Evolutionary conservation across 2,797 vertebrate genomes (phyloP), one percentile per base, ranked within the genome.

Genomic region (Trematocara caparti): DNA sequence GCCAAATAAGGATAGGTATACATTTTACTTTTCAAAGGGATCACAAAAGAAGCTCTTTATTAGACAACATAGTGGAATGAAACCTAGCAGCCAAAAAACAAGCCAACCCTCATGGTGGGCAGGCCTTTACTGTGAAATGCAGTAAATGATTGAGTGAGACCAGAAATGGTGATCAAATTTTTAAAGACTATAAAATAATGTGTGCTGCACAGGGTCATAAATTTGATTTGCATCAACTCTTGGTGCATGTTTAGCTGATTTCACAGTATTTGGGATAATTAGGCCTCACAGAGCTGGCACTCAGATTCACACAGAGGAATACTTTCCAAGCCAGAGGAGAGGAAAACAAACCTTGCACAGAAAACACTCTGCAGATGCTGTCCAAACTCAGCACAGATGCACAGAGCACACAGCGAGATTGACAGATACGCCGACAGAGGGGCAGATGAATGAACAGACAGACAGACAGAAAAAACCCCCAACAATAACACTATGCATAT

Each of bases 251-350:
- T 93, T 76, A 87, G 90, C 83, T 91, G 88, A 92, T 92, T 89
- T 91, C 85, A 89, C 85, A 88, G 81, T 81, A 88, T 92, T 89
- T 87, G 83, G 87, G 86, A 86, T 90, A 87, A 92, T 93, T 80
- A 89, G 85, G 80, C 88, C 84, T 90, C 83, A 82, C 87, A 77
- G 85, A 89, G 82, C 71, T 74, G 91, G 79, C 89, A 79, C 83
- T 89, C 80, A 8, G 17, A 85, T 59, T 79, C 75, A 86, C 85
- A 83, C 86, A 74, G 84, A 89, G 79, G 76, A 89, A 89, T 84
- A 78, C 80, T 88, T 77, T 85, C 48, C 79, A 81, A 87, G 80
- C 81, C 75, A 79, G 84, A 89, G 84, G 80, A 90, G 84, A 90
- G 83, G 80, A 89, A 90, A 88, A 92, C 88, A 92, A 90, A 89